Conservation (phyloP, 2,888 invertebrate genomes). For the Seira musarum region DNA sequence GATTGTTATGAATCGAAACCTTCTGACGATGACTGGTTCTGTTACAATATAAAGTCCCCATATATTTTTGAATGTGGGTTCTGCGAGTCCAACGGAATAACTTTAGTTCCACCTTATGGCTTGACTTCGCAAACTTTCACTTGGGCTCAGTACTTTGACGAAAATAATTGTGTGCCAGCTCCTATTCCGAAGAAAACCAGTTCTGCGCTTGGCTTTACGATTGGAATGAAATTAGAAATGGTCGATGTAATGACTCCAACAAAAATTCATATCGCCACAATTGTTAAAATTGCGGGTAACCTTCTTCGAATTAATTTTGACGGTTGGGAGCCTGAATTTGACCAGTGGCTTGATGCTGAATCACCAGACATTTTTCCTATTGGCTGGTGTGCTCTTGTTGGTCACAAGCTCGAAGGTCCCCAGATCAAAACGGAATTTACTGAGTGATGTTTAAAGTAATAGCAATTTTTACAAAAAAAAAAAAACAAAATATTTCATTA, state of each 20-base stretch:
- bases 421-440: neutral
- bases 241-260: conserved; percentile 98
- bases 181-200: conserved; percentile 65
- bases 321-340: conserved; percentile 99
- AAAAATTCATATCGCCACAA: conserved; percentile 94
- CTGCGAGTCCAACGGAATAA: conserved; percentile 86
- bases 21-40: conserved; percentile 92
- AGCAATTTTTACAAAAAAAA: no score
- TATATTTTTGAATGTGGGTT: conserved; percentile 97
- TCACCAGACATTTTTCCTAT: conserved; percentile 97
- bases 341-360: conserved; percentile 96
- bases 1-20: conserved; percentile 83
- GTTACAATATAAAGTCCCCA: conserved; percentile 94
- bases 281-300: conserved; percentile 91
- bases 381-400: conserved; percentile 95
- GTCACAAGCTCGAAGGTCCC: conserved; percentile 87
- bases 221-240: conserved; percentile 94
- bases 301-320: conserved; percentile 94
- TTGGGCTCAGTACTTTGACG: conserved; percentile 83
- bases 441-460: neutral
- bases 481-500: conserved; percentile 46
- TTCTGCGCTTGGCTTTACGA: conserved; percentile 88
- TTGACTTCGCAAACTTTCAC: conserved; percentile 79
- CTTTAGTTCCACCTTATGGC: conserved; percentile 88
- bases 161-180: conserved; percentile 69